A percentile compares a stretch with the other conserved stretches of the same genome.
phyloP scores from a whole-genome alignment of 2,113 vertebrate genomes.

The Lepus timidus region DNA sequence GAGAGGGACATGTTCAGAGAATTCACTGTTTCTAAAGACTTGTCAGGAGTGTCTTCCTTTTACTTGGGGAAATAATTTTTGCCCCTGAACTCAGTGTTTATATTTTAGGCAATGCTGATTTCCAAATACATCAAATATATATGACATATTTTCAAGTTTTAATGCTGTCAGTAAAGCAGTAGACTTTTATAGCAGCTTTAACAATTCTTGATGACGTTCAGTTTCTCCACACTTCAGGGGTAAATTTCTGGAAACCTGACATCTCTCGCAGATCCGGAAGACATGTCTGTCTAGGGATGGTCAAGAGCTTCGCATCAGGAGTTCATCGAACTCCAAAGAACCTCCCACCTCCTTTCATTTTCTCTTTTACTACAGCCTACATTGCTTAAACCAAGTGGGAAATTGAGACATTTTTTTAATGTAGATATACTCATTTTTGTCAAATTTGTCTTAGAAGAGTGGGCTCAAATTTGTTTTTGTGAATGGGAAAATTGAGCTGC shows the following conservation, averaged over 20 bases:
- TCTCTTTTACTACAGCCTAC: neutral
- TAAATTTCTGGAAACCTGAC: slow-evolving; percentile 31
- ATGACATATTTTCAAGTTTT: neutral
- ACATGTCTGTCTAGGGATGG: neutral
- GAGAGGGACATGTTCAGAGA: slow-evolving; percentile 4
- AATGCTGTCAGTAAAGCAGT: neutral
- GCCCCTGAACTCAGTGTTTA: slow-evolving; percentile 1
- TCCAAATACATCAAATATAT: slow-evolving; percentile 41
- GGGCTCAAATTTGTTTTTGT: neutral
- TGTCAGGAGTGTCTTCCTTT: neutral
- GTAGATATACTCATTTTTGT: slow-evolving; percentile 10
- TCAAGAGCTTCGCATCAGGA: neutral
- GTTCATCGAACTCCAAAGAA: neutral
- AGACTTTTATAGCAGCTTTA: neutral
- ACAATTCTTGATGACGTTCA: slow-evolving; percentile 47
- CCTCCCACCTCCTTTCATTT: neutral
- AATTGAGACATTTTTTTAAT: neutral
- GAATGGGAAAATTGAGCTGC: slow-evolving; percentile 42
- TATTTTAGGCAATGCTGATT: neutral
- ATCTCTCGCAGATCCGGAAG: neutral
- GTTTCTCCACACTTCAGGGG: neutral
- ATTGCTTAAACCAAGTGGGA: neutral
- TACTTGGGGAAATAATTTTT: neutral
- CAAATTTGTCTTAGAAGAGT: slow-evolving; percentile 21
- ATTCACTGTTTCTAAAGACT: slow-evolving; percentile 13